Evolutionary conservation across 1,140 invertebrate species (phyloP).

Genomic region (Drosophila funebris): DNA sequence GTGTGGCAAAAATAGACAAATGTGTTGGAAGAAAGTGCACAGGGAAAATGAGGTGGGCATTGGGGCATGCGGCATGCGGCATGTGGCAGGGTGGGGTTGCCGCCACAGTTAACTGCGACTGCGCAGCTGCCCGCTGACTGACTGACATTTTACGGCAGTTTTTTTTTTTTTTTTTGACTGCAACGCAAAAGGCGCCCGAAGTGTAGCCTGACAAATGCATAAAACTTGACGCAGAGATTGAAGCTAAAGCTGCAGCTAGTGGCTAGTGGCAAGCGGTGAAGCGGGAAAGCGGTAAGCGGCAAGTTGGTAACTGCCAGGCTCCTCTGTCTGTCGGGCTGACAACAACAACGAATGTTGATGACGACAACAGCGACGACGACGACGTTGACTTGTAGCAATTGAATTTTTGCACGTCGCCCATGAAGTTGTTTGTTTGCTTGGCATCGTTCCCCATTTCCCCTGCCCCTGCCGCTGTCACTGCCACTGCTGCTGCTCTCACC

Average conservation of each 20-base stretch:
- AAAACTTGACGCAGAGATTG: slow-evolving; percentile 52
- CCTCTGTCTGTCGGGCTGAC: not conserved
- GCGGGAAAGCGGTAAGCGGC: not conserved
- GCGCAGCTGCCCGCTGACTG: slow-evolving; percentile 49
- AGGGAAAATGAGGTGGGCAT: slow-evolving; percentile 19
- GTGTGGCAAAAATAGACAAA: slow-evolving; percentile 73
- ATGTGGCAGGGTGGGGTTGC: not conserved
- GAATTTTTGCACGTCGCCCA: slow-evolving; percentile 82
- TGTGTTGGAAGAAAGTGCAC: slow-evolving; percentile 75
- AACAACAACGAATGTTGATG: slow-evolving; percentile 30
- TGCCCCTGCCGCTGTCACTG: not conserved
- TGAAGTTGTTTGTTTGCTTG: slow-evolving; percentile 82
- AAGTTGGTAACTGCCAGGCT: slow-evolving; percentile 7
- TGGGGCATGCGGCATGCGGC: not conserved
- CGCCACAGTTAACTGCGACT: slow-evolving; percentile 14
- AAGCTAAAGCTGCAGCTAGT: not conserved
- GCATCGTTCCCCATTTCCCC: slow-evolving; percentile 55
- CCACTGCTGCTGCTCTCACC: not conserved
- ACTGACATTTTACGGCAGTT: slow-evolving; percentile 72
- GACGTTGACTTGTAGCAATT: slow-evolving; percentile 75
- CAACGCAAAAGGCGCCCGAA: slow-evolving; percentile 51
- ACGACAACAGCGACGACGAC: slow-evolving; percentile 20
- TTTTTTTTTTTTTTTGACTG: slow-evolving; percentile 49
- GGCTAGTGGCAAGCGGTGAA: no score
- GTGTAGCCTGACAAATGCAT: slow-evolving; percentile 80